Conservation (phyloP, 2,113 vertebrate genomes). For the Bubo bubo region DNA sequence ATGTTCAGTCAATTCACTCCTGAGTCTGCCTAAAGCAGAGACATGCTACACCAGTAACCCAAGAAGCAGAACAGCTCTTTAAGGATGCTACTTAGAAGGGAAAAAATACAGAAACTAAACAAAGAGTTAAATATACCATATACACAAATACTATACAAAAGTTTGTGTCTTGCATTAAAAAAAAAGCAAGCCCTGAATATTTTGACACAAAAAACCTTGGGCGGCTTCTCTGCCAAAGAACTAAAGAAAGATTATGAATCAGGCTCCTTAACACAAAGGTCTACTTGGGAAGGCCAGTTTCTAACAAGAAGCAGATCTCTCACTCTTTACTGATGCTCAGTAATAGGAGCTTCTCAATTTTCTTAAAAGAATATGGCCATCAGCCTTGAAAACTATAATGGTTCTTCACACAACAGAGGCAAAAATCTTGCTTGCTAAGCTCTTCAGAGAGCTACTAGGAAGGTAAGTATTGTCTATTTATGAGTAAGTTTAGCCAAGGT, state of each 20-base stretch:
- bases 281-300: not conserved
- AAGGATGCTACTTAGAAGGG: not conserved
- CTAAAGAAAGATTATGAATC: not conserved
- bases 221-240: not conserved
- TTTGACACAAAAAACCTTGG: not conserved
- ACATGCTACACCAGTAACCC: not conserved
- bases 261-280: not conserved
- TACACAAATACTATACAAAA: not conserved
- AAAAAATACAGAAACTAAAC: not conserved
- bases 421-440: conserved; percentile 5
- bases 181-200: not conserved
- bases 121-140: not conserved
- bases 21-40: not conserved
- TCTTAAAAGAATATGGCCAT: not conserved
- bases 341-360: conserved; percentile 3
- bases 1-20: not conserved
- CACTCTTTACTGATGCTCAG: not conserved
- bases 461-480: not conserved
- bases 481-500: not conserved
- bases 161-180: not conserved
- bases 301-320: conserved; percentile 28
- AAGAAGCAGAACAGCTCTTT: not conserved
- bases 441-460: conserved; percentile 6
- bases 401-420: not conserved
- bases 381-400: not conserved